Base-by-base conservation (phyloP, 2,797 vertebrate species). In the Manis javanica region DNA sequence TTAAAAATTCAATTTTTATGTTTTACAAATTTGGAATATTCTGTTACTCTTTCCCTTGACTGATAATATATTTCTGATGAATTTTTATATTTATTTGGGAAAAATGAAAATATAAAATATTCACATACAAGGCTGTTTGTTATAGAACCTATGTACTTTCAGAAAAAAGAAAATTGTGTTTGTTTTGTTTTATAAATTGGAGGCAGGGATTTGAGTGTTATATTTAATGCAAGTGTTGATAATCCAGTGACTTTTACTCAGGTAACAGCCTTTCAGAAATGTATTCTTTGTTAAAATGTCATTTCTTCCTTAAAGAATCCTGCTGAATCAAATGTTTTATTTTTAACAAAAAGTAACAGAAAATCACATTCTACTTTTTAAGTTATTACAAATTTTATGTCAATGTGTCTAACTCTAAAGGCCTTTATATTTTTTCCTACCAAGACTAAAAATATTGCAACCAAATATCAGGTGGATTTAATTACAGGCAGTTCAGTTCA, bases 291-390 rank as follows among this genome's bases (percentile, higher is more conserved):
- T 8, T 88, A 83, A 92, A 74, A 79, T 71, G 12, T 83, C 16
- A 88, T 85, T 90, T 93, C 10, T 93, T 77, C 59, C 75, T 85
- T 86, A 29, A 91, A 68, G 49, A 88, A 83, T 90, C 59, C 42
- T 78, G 7, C 81, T 90, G 66, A 96, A 29, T 74, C n/a, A 59
- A 72, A 68, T n/a, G 29, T 90, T 68, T 72, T 53, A 16, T 55
- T 85, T 88, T 92, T 81, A 82, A 78, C 3, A 90, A 72, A 90
- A 61, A 71, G 8, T 66, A 69, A 79, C 24, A 37, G 26, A 1
- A 29, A 75, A 71, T 0, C 11, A 63, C 14, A 16, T 92, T 8
- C 26, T 3, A 26, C 10, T 29, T 93, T 95, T 93, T 72, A 87
- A 71, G n/a, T 69, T 59, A 8, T 42, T 90, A 34, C 26, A 46